Base-by-base conservation (phyloP, 1,140 invertebrate genomes). In the Calosoma granatense region DNA sequence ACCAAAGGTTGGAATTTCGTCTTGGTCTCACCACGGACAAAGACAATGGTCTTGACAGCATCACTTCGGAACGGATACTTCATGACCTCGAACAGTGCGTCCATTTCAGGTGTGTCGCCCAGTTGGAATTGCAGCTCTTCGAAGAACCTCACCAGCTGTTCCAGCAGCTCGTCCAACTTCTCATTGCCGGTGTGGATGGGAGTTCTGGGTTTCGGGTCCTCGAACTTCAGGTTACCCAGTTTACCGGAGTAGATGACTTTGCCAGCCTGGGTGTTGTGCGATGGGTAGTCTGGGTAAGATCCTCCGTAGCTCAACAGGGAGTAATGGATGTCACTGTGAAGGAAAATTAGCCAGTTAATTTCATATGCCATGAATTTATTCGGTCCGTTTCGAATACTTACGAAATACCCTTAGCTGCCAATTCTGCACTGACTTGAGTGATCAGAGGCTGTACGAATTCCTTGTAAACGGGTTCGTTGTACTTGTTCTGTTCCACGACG, bases 401-500 rank as follows among this genome's bases (percentile, higher is more conserved):
- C 79, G 70, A 78, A 1, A 85, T 77, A 52, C 79, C 82, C 23
- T 76, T 78, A 52, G 60, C 57, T 63, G 75, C 74, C 20, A 80
- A 67, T 23, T 65, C 70, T 57, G 74, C 74, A 6, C 71, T 68
- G 2, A 81, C 58, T 52, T 76, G 67, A 1, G 70, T 69, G 0
- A 79, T 66, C 11, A 79, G 63, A 0, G 76, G 74, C 22, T 78
- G 70, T 0, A 77, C 66, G 36, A 79, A 60, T 9, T 77, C 72
- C 56, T 77, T 78, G 72, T 75, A 80, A 51, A 72, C 67, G 54
- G 70, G 65, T 60, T 72, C 67, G 30, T 76, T 78, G 2, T 41
- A 55, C 72, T 78, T 80, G 39, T 65, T 68, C 64, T 70, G 82
- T 70, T 90, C 86, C n/a, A 89, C 75, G 3, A 85, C 74, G 26